phyloP scores from a whole-genome alignment of 1,140 invertebrate species.

The Glossosoma conforme region DNA sequence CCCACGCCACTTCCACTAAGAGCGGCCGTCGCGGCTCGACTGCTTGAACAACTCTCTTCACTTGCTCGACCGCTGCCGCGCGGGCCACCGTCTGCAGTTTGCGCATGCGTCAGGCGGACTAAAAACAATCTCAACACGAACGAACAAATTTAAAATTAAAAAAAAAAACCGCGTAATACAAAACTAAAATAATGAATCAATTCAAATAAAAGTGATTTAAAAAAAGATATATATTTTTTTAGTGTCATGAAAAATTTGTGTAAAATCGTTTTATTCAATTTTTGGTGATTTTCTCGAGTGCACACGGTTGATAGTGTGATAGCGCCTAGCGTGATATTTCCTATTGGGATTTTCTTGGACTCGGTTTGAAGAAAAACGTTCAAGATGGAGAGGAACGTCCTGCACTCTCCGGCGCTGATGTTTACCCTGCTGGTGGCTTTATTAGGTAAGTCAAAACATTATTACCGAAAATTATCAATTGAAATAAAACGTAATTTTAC shows the following conservation, averaged over 20 bases:
- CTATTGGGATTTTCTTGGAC: conserved; percentile 5
- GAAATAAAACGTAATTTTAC: too few relatives aligned
- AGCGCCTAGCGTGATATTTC: neutral
- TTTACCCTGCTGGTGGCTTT: neutral
- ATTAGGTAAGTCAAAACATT: conserved; percentile 10
- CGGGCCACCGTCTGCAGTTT: conserved; percentile 19
- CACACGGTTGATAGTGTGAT: too few relatives aligned
- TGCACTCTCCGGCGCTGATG: conserved; percentile 3
- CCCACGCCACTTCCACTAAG: too few relatives aligned
- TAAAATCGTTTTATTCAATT: too few relatives aligned
- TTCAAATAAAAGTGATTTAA: too few relatives aligned
- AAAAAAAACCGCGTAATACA: conserved; percentile 6
- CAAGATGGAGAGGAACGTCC: conserved; percentile 8
- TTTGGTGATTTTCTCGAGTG: too few relatives aligned
- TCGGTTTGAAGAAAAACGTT: neutral
- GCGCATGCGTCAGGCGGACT: too few relatives aligned
- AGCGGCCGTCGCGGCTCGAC: conserved; percentile 3
- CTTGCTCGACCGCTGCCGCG: conserved; percentile 26
- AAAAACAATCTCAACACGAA: too few relatives aligned
- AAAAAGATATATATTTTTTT: too few relatives aligned
- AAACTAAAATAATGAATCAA: conserved; percentile 5
- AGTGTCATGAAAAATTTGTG: too few relatives aligned
- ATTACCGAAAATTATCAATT: too few relatives aligned
- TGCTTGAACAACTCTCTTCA: conserved; percentile 16
- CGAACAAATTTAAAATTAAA: conserved; percentile 11